phyloP scores from a whole-genome alignment of 2,113 vertebrate species.

The Chlamydotis undulata region DNA sequence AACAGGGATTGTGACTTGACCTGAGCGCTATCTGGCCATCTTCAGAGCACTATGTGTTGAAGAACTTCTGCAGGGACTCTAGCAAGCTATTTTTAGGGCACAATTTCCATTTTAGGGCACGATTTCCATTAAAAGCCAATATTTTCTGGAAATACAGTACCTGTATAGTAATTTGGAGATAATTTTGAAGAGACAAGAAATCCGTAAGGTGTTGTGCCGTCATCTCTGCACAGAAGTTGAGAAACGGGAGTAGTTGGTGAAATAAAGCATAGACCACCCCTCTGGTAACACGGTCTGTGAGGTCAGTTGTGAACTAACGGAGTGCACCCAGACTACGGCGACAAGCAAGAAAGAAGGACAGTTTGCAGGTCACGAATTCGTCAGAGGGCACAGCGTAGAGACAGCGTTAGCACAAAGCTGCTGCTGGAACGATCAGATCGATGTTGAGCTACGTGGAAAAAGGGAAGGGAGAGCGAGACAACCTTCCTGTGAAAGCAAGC shows the following conservation, averaged over 20 bases:
- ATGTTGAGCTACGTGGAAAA: neutral
- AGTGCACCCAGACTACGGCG: neutral
- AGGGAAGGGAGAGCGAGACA: neutral
- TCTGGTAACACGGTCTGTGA: neutral
- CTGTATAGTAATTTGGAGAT: neutral
- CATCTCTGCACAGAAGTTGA: neutral
- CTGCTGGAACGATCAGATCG: neutral
- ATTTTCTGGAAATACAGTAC: neutral
- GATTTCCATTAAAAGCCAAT: neutral
- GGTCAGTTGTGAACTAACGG: neutral
- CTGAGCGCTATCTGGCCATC: neutral
- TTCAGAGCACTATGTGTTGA: neutral
- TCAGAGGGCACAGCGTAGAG: neutral
- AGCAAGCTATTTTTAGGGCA: neutral
- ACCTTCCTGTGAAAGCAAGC: neutral
- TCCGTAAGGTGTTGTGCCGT: accelerated
- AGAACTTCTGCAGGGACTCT: neutral
- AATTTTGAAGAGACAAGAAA: neutral
- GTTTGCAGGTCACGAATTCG: neutral
- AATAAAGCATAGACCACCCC: neutral
- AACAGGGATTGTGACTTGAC: neutral
- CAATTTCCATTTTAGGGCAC: neutral
- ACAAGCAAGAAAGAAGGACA: neutral
- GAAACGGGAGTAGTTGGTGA: neutral
- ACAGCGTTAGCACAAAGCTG: neutral